Base-by-base conservation (phyloP, 2,888 invertebrate species). In the Heteromurus nitidus region DNA sequence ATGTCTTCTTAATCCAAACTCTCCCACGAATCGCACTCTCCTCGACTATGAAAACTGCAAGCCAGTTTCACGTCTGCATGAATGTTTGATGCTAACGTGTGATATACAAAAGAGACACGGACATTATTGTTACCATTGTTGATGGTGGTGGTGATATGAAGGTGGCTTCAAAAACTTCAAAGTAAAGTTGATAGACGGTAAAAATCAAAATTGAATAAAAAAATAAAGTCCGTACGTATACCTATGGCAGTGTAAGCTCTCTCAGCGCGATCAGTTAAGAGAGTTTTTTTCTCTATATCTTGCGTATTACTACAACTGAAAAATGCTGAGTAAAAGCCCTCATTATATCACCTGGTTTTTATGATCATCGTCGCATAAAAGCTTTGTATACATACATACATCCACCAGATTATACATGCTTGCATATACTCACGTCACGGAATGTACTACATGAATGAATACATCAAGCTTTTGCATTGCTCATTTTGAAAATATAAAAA, bases 281-380 rank as follows among this genome's bases (percentile, higher is more conserved):
- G 62, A 62, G 3, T 31, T 11, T 7, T 22, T 7, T 55, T 50
- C 50, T 13, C 50, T 55, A 62, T 62, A 5, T 62, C 28, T 31
- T 31, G 20, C 31, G 13, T 55, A 18, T 55, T 24, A 55, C 55
- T 26, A 20, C 13, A n/a, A 50, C 7, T 9, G 50, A 50, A 26
- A 55, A 50, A 50, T 13, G n/a, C 62, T 30, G n/a, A 62, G 30
- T 31, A 62, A 72, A 62, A 47, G 26, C 62, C 31, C 72, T 72
- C 62, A 42, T 62, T 72, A 72, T 72, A 44, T 68, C 68, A 68
- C 62, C 72, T 53, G 28, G 28, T 72, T 60, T 53, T 62, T 62
- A 62, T 13, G 30, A 72, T 62, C 28, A 62, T 62, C 72, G 30
- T 62, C 36, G 18, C 20, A n/a, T n/a, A n/a, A n/a, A n/a, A n/a